Base-by-base conservation (phyloP, 2,797 vertebrate species). In the Chaunax sp. region DNA sequence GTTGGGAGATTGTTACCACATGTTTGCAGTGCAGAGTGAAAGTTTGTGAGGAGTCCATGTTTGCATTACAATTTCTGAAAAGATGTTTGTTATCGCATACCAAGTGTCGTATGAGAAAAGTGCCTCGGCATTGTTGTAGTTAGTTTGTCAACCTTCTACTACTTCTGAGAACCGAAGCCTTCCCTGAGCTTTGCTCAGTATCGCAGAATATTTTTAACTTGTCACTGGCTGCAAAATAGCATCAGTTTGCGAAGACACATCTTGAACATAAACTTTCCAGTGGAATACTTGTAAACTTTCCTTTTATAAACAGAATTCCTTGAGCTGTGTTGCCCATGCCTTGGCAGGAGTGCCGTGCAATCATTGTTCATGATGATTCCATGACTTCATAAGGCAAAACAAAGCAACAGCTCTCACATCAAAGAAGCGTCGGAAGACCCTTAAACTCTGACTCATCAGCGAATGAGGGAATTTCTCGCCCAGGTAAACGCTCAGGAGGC, bases 301-400 rank as follows among this genome's bases (percentile, higher is more conserved):
- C 49, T 72, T 82, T 88, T 54, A 72, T 91, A 89, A 92, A 89
- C 87, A 87, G 72, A 84, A 82, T 82, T 87, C 80, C 82, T 88
- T 38, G 14, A 75, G 75, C 76, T 41, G 71, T 20, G 71, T 74
- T 70, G 69, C 67, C 70, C 45, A 5, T 51, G 59, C 44, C 65
- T 72, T 51, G 75, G 66, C 66, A 77, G 82, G 62, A 49, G 58
- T 37, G 37, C 55, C 46, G 58, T 53, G 75, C 82, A 80, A 83
- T 84, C 77, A 66, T 83, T 33, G 56, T 81, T 75, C 49, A 44
- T 69, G 71, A 83, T 77, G 80, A 81, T 79, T 85, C 75, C 82
- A 73, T 84, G 80, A 81, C 88, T 89, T 87, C 80, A 85, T 64
- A 87, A 77, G 63, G 73, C 66, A 73, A 85, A 87, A 87, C 84